Evolutionary conservation across 2,113 vertebrate species (phyloP).

Genomic region (Prietella phreatophila): DNA sequence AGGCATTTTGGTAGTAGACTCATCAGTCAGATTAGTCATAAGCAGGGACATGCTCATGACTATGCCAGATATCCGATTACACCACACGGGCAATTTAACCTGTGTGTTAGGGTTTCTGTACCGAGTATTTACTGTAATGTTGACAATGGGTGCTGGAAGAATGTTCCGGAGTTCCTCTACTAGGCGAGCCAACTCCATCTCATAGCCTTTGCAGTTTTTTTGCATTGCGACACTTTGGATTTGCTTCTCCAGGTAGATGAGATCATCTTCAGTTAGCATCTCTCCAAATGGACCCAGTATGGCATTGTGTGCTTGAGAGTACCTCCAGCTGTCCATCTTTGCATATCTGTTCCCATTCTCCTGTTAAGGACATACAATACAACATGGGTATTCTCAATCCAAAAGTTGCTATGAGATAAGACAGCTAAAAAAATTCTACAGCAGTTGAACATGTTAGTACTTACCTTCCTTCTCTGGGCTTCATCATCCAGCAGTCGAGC

Average conservation of each 20-base stretch:
- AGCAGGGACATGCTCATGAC: constrained; percentile 87
- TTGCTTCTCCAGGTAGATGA: constrained; percentile 85
- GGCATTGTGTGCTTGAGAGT: constrained; percentile 84
- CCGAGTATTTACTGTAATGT: constrained; percentile 82
- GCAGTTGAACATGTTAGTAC: not conserved
- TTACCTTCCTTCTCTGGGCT: constrained; percentile 74
- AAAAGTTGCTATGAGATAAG: not conserved
- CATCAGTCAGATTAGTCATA: constrained; percentile 75
- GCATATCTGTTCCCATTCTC: constrained; percentile 71
- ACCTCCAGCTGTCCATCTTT: constrained; percentile 80
- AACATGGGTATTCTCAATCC: not conserved
- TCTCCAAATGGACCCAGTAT: constrained; percentile 93
- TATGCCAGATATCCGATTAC: constrained; percentile 80
- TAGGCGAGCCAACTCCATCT: constrained; percentile 81
- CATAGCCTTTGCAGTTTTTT: constrained; percentile 80
- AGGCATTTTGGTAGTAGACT: constrained; percentile 69
- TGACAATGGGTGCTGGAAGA: constrained; percentile 84
- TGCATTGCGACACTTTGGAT: constrained; percentile 82
- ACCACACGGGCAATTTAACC: constrained; percentile 82
- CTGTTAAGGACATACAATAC: constrained; percentile 55
- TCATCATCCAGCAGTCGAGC: constrained; percentile 76
- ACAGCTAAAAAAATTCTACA: not conserved
- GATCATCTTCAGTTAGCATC: constrained; percentile 88
- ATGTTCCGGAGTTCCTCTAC: constrained; percentile 82
- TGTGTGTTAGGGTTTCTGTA: constrained; percentile 71